Percentiles rank a stretch among this genome's conserved stretches.
These are phyloP conservation scores for Sarcophaga peregrina DNA, from an alignment of 1,140 invertebrate species.

Conservation along the genomic window DNA sequence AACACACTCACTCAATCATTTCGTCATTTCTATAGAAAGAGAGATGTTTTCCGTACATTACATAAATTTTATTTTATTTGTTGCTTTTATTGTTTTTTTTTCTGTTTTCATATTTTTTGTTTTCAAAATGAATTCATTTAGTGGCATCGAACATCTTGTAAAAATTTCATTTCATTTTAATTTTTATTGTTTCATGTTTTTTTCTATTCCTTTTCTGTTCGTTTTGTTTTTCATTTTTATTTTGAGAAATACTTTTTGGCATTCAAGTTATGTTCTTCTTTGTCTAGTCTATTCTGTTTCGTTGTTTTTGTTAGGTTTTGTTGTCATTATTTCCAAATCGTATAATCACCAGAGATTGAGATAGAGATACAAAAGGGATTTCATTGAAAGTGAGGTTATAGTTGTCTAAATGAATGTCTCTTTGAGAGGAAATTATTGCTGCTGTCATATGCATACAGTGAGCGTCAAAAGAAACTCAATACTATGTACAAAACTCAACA, in stretches of 20 bases:
- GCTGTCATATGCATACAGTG: too few relatives aligned
- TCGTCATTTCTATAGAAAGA: neutral
- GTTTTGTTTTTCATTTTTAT: neutral
- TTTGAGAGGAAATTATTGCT: too few relatives aligned
- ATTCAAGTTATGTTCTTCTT: neutral
- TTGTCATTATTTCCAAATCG: too few relatives aligned
- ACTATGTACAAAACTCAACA: too few relatives aligned
- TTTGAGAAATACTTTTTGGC: neutral
- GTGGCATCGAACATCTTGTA: neutral
- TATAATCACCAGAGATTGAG: too few relatives aligned
- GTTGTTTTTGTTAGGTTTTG: neutral
- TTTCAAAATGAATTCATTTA: neutral
- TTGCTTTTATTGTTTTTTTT: too few relatives aligned
- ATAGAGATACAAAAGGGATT: too few relatives aligned
- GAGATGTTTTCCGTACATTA: too few relatives aligned
- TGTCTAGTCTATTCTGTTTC: neutral
- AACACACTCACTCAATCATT: neutral
- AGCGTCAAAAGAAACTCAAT: too few relatives aligned
- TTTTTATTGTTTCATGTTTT: neutral
- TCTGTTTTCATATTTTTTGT: neutral
- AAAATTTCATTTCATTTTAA: constrained; percentile 4
- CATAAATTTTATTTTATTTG: too few relatives aligned
- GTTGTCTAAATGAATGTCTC: too few relatives aligned
- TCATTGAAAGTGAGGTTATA: too few relatives aligned
- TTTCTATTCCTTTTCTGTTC: neutral